Conservation (phyloP, 2,797 vertebrate species). For the Acomys russatus region DNA sequence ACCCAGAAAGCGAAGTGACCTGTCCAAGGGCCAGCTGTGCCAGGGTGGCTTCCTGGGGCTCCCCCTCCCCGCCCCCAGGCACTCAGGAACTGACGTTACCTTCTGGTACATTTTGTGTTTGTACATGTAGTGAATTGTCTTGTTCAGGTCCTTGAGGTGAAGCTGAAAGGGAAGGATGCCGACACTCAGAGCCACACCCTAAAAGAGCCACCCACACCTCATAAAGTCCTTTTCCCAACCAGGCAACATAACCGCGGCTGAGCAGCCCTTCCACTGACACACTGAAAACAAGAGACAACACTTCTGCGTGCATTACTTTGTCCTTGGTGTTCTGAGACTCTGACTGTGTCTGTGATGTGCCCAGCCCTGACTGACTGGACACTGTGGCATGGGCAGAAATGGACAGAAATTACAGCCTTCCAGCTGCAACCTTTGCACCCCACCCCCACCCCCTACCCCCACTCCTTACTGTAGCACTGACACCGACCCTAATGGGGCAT, state of each 20-base stretch:
- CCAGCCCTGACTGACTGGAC: not conserved
- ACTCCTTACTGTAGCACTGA: accelerated
- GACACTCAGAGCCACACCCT: not conserved
- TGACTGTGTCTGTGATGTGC: accelerated
- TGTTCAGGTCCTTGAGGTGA: slow-evolving; percentile 92
- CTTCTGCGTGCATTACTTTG: not conserved
- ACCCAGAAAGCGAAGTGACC: not conserved
- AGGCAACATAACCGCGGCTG: accelerated
- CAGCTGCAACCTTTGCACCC: not conserved
- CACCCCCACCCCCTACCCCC: too few species aligned
- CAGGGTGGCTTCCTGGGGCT: accelerated
- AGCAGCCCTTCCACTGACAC: not conserved
- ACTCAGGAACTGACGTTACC: slow-evolving; percentile 86
- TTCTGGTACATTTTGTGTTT: slow-evolving; percentile 94
- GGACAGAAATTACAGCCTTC: not conserved
- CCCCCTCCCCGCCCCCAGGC: not conserved
- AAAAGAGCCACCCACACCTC: not conserved
- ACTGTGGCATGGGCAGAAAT: not conserved
- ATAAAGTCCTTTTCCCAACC: not conserved
- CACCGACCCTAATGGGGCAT: accelerated
- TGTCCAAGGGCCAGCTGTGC: accelerated
- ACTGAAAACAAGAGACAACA: not conserved
- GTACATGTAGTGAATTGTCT: slow-evolving; percentile 94
- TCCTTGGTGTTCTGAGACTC: not conserved
- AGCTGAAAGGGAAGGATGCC: slow-evolving; percentile 89